Evolutionary conservation across 2,797 vertebrate genomes (phyloP).

Genomic region (Sebastes glaucus): DNA sequence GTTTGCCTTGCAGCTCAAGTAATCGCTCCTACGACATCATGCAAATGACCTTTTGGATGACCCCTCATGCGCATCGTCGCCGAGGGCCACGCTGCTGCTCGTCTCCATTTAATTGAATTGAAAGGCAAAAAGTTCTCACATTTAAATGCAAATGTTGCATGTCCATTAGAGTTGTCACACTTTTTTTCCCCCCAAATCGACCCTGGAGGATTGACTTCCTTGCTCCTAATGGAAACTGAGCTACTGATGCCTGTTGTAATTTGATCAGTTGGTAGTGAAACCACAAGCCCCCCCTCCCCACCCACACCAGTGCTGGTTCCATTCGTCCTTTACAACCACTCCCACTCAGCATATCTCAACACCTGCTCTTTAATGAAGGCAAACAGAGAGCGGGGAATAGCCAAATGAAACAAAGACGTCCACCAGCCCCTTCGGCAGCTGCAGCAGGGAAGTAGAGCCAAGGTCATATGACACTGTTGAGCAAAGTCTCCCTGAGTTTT

Average conservation of each 20-base stretch:
- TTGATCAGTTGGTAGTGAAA: conserved; percentile 76
- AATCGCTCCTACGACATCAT: conserved; percentile 16
- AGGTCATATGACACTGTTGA: conserved; percentile 59
- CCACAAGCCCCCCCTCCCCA: conserved; percentile 56
- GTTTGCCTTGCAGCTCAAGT: conserved; percentile 6
- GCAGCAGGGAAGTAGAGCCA: conserved; percentile 50
- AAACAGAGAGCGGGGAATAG: conserved; percentile 62
- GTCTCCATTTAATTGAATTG: conserved; percentile 47
- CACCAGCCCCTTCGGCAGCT: conserved; percentile 67
- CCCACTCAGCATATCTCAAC: conserved; percentile 76
- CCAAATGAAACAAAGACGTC: conserved; percentile 71
- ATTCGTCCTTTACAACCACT: conserved; percentile 68
- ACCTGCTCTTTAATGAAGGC: conserved; percentile 79
- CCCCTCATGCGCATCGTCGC: conserved; percentile 23
- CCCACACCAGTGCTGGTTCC: conserved; percentile 44
- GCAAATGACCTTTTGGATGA: conserved; percentile 45
- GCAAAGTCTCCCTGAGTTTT: conserved; percentile 56
- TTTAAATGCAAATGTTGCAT: conserved; percentile 64
- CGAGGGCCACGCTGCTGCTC: neutral
- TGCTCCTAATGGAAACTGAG: conserved; percentile 71
- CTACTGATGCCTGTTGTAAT: conserved; percentile 77
- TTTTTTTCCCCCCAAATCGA: conserved; percentile 40
- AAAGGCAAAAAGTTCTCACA: conserved; percentile 51
- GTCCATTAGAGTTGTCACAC: conserved; percentile 66
- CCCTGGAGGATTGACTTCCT: conserved; percentile 65